Base-by-base conservation (phyloP, 2,113 vertebrate genomes). In the Rattus rattus region DNA sequence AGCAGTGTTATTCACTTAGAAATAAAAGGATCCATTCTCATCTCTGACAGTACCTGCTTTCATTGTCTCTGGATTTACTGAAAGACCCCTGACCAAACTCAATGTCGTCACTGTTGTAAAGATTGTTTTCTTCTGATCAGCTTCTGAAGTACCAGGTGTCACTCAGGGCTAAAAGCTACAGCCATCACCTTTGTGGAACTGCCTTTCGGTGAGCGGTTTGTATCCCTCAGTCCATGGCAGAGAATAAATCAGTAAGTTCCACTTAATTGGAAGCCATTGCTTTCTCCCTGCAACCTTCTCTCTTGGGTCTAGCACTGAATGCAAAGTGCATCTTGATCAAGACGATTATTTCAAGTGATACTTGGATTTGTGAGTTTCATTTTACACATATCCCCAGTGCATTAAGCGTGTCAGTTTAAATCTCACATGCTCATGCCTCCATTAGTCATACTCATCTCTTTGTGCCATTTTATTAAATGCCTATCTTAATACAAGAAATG, bases 1-100 rank as follows among this genome's bases (percentile, higher is more conserved):
- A 81, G 12, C 94, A n/a, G 36, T 86, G 91, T 16, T 83, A 73
- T 77, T 95, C 26, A 80, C 20, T 75, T 90, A 49, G 94, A 52
- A 85, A 80, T 65, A 63, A 61, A 86, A 77, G 88, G 11, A 95
- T 79, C 17, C 24, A 79, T 90, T 83, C 36, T 83, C 4, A 39
- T 93, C 30, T 72, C 30, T 56, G 11, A 12, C 59, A 73, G 8
- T 67, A 90, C 67, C 52, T n/a, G 39, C 11, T 89, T 76, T 89
- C 26, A 85, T 47, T 89, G 16, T 52, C 30, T 47, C 54, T 47
- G 43, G 59, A 59, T 75, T 96, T 26, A 77, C 13, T 67, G 43
- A 96, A 90, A 75, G n/a, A 94, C 11, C 20, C 16, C 22, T 65
- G 87, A 22, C 2, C 10, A 85, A 59, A 75, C 69, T 63, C 52